A percentile compares a stretch with the other conserved stretches of the same genome.
Evolutionary conservation across 2,888 invertebrate genomes (phyloP).

Genomic region (Polydrusus pterygomalis): DNA sequence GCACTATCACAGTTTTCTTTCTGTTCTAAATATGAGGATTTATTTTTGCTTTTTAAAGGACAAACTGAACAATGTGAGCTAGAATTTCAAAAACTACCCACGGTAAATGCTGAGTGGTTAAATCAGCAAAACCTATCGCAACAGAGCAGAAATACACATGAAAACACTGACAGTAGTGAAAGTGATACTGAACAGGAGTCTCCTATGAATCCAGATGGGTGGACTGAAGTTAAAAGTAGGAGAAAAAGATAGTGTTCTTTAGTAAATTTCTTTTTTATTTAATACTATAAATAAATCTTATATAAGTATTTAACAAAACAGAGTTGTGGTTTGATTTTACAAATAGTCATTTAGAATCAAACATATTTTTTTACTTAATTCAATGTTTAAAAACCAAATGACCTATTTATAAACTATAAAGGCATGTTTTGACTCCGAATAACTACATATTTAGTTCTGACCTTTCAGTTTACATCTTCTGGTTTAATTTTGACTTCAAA

Average conservation of each 20-base stretch:
- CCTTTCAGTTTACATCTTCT: slow-evolving; percentile 69
- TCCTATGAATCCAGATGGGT: slow-evolving; percentile 72
- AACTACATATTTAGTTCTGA: slow-evolving; percentile 4
- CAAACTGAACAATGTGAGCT: slow-evolving; percentile 75
- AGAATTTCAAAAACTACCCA: slow-evolving; percentile 77
- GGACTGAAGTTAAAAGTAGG: slow-evolving; percentile 78
- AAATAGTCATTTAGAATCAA: slow-evolving; percentile 5
- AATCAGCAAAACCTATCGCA: slow-evolving; percentile 38
- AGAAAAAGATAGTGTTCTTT: slow-evolving; percentile 53
- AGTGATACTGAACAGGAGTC: slow-evolving; percentile 66
- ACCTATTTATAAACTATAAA: neutral
- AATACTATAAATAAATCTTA: slow-evolving; percentile 27
- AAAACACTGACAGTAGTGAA: slow-evolving; percentile 19
- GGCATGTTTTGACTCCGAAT: slow-evolving; percentile 2
- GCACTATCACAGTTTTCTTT: neutral
- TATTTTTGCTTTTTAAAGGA: slow-evolving; percentile 58
- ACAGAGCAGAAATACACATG: too few relatives aligned
- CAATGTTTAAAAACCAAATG: neutral
- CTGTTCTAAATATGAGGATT: too few relatives aligned
- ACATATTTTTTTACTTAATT: neutral
- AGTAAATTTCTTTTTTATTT: neutral
- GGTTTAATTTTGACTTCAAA: slow-evolving; percentile 73
- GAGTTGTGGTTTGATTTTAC: neutral
- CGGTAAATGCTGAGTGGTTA: slow-evolving; percentile 71
- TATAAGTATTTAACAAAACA: neutral